Conservation (phyloP, 2,113 vertebrate species). For the Gymnobelideus leadbeateri region DNA sequence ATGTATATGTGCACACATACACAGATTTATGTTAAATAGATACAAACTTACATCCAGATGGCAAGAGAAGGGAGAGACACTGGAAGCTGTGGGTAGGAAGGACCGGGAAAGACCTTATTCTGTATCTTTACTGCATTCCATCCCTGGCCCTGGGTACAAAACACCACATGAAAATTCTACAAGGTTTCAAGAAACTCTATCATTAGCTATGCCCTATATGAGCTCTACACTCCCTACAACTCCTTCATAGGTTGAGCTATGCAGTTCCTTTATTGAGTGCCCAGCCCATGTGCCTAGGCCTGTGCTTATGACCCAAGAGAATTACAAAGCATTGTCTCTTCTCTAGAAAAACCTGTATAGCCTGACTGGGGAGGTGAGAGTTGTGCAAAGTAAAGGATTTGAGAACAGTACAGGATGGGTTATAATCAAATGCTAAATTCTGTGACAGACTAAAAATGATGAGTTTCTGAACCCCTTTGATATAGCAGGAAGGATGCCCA, state of each 20-base stretch:
- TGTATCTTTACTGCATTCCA: neutral
- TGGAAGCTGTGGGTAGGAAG: neutral
- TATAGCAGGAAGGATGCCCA: conserved; percentile 1
- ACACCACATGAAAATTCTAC: neutral
- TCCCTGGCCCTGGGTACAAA: neutral
- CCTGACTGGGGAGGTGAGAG: neutral
- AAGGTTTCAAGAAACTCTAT: neutral
- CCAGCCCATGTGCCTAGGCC: neutral
- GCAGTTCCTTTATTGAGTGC: too few relatives aligned
- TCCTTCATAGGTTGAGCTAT: neutral
- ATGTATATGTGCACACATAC: too few relatives aligned
- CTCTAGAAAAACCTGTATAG: neutral
- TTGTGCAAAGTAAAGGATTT: neutral
- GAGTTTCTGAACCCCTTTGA: neutral
- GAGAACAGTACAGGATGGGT: neutral
- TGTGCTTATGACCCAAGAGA: neutral
- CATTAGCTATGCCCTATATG: neutral
- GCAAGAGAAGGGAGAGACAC: neutral
- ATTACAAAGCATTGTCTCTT: neutral
- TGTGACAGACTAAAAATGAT: conserved; percentile 3
- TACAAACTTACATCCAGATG: neutral
- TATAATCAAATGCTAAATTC: neutral
- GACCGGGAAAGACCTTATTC: neutral
- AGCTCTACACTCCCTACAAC: neutral
- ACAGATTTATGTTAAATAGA: too few relatives aligned